phyloP scores from a whole-genome alignment of 2,888 invertebrate genomes.

The Bellardia bayeri region DNA sequence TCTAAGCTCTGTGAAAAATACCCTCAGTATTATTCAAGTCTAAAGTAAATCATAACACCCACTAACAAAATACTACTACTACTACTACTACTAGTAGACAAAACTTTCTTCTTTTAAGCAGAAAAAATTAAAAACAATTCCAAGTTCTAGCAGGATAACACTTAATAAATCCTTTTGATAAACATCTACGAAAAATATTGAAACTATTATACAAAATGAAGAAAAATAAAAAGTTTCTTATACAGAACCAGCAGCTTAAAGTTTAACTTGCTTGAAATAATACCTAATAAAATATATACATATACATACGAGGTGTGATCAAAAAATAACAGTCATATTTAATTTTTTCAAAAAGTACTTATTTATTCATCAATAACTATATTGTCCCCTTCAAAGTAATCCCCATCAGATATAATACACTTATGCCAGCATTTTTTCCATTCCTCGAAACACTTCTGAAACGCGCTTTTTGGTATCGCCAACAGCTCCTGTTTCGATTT shows the following conservation, averaged over 20 bases:
- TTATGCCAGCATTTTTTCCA: no score
- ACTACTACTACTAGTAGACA: background rate
- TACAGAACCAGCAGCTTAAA: conserved; percentile 23
- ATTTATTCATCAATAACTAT: no score
- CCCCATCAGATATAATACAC: no score
- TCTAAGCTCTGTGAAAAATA: conserved; percentile 20
- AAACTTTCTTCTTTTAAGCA: conserved; percentile 14
- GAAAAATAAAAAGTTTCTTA: background rate
- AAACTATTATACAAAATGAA: conserved; percentile 52
- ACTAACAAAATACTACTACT: conserved; percentile 6
- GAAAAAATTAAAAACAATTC: conserved; percentile 25
- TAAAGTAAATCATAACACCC: conserved; percentile 59
- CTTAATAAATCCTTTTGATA: conserved; percentile 72
- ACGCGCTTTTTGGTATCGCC: no score
- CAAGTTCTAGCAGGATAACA: conserved; percentile 64
- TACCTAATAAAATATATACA: conserved; percentile 15
- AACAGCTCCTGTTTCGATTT: no score
- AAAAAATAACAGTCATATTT: no score
- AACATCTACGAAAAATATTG: conserved; percentile 69
- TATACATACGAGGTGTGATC: background rate
- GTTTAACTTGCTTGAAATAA: conserved; percentile 45
- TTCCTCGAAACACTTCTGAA: no score
- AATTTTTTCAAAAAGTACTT: no score
- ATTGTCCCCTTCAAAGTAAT: no score
- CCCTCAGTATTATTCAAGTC: conserved; percentile 32